phyloP scores from a whole-genome alignment of 2,888 invertebrate genomes.

The Galerucella nymphaeae region DNA sequence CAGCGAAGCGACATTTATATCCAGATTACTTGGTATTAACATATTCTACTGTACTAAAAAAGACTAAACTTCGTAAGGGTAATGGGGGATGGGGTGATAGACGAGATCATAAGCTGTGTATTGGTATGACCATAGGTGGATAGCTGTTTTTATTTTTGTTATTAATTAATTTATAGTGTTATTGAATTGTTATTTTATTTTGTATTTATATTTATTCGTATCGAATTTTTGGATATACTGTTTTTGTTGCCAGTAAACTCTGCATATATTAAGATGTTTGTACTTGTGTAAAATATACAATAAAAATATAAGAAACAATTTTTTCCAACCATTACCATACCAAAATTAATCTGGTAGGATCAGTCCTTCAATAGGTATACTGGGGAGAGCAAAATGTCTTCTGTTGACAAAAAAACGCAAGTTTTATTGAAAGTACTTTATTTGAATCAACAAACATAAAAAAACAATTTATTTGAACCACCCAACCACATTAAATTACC shows the following conservation, averaged over 20 bases:
- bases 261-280: conserved; percentile 32
- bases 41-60: conserved; percentile 76
- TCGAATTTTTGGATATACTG: conserved; percentile 32
- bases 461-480: conserved; percentile 6
- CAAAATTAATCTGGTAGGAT: not conserved
- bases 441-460: not conserved
- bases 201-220: conserved; percentile 36
- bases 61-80: conserved; percentile 82
- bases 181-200: conserved; percentile 35
- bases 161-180: conserved; percentile 33
- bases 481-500: conserved; percentile 2
- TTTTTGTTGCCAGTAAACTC: conserved; percentile 33
- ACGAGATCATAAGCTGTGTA: conserved; percentile 85
- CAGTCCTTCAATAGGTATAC: too few relatives aligned
- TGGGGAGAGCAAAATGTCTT: too few relatives aligned
- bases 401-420: not conserved
- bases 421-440: not conserved
- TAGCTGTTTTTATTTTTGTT: conserved; percentile 40
- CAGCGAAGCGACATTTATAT: conserved; percentile 77
- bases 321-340: not conserved
- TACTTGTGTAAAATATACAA: conserved; percentile 35
- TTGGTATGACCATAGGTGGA: conserved; percentile 72
- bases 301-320: conserved; percentile 15
- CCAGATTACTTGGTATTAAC: conserved; percentile 76
- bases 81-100: conserved; percentile 99